Conservation (phyloP, 1,140 invertebrate genomes). For the Akabosia matsudoensis region DNA sequence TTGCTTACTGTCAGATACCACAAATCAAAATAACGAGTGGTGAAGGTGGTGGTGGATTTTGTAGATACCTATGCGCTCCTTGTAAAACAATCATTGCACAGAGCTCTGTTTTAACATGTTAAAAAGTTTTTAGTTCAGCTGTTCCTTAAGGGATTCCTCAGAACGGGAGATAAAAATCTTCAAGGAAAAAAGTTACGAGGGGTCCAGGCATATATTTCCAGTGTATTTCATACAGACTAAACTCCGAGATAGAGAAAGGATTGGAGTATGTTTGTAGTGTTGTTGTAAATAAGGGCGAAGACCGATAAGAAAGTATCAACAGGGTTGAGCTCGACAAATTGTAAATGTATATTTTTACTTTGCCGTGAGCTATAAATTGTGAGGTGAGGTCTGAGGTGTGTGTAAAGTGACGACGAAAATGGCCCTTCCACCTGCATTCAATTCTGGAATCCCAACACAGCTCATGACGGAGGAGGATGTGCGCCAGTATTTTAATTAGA, state of each 20-base stretch:
- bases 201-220: no score
- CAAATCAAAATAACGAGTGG: neutral
- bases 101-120: no score
- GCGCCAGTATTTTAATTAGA: conserved; percentile 42
- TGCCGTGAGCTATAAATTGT: neutral
- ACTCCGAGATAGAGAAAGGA: no score
- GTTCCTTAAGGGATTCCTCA: neutral
- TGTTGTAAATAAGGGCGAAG: no score
- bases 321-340: no score
- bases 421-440: conserved; percentile 3
- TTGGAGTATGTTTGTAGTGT: no score
- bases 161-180: neutral
- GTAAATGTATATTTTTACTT: neutral
- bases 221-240: no score
- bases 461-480: conserved; percentile 45
- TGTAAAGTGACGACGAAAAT: neutral
- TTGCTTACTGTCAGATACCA: neutral
- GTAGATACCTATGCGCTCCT: neutral
- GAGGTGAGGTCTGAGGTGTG: no score
- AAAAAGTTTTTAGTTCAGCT: neutral
- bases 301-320: no score
- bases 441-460: neutral
- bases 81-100: neutral
- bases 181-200: neutral
- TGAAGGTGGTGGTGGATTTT: neutral